Evolutionary conservation across 2,113 vertebrate genomes (phyloP).

Genomic region (Stictonetta naevosa): DNA sequence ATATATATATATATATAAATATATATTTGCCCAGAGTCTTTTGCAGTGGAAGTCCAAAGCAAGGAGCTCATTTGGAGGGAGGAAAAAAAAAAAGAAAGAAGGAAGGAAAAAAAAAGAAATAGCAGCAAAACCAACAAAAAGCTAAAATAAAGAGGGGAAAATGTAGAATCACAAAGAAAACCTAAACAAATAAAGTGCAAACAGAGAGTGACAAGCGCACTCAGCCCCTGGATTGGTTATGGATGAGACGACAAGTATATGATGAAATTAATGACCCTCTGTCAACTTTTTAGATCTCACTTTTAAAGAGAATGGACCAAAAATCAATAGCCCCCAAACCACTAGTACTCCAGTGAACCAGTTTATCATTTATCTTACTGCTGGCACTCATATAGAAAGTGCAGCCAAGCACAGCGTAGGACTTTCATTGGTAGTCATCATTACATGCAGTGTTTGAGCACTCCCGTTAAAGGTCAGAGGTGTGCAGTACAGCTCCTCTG

Average conservation of each 20-base stretch:
- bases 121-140: not conserved
- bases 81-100: slow-evolving; percentile 25
- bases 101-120: slow-evolving; percentile 57
- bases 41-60: not conserved
- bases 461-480: slow-evolving; percentile 81
- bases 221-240: slow-evolving; percentile 85
- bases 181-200: slow-evolving; percentile 93
- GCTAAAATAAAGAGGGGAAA: slow-evolving; percentile 54
- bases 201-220: slow-evolving; percentile 87
- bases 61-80: not conserved
- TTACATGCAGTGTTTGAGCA: slow-evolving; percentile 77
- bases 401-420: slow-evolving; percentile 84
- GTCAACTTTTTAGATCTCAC: slow-evolving; percentile 92
- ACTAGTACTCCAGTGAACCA: slow-evolving; percentile 85
- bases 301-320: slow-evolving; percentile 89
- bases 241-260: slow-evolving; percentile 87
- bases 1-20: not conserved
- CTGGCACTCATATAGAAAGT: slow-evolving; percentile 85
- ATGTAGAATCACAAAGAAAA: slow-evolving; percentile 79
- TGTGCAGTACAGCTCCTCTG: slow-evolving; percentile 67
- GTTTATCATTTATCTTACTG: slow-evolving; percentile 90
- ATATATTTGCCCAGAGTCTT: not conserved
- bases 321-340: slow-evolving; percentile 91
- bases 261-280: slow-evolving; percentile 92
- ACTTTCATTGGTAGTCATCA: slow-evolving; percentile 82